These are phyloP conservation scores for Carassius auratus DNA, from an alignment of 2,113 vertebrate genomes.

Conservation along the genomic window DNA sequence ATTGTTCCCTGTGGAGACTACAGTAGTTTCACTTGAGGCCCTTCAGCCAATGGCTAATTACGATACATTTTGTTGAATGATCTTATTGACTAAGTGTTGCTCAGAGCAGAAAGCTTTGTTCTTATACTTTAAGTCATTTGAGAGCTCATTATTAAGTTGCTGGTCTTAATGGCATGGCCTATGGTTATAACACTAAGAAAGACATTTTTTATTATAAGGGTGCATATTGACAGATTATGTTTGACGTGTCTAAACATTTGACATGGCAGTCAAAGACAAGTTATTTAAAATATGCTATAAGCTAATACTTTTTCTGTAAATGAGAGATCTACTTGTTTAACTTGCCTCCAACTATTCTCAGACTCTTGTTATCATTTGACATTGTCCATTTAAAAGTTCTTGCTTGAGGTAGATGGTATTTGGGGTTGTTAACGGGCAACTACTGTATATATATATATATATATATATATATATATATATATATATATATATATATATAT, in stretches of 20 bases:
- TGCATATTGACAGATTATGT: conserved; percentile 27
- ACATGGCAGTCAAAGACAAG: neutral
- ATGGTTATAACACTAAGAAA: conserved; percentile 2
- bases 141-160: conserved; percentile 44
- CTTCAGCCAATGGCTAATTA: conserved; percentile 36
- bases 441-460: too few species aligned
- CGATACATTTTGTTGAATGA: conserved; percentile 43
- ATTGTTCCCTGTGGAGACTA: conserved; percentile 1
- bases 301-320: neutral
- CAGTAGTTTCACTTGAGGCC: conserved; percentile 1
- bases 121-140: conserved; percentile 38
- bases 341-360: neutral
- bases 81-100: conserved; percentile 42
- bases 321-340: neutral
- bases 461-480: too few species aligned
- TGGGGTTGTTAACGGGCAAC: neutral
- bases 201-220: conserved; percentile 23
- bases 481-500: too few species aligned
- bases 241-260: conserved; percentile 42
- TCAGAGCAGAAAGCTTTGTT: neutral
- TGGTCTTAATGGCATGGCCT: conserved; percentile 32
- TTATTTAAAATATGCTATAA: neutral
- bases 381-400: neutral
- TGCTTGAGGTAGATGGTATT: neutral
- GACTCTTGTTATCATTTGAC: neutral